Base-by-base conservation (phyloP, 2,797 vertebrate genomes). In the Myripristis jacobus region DNA sequence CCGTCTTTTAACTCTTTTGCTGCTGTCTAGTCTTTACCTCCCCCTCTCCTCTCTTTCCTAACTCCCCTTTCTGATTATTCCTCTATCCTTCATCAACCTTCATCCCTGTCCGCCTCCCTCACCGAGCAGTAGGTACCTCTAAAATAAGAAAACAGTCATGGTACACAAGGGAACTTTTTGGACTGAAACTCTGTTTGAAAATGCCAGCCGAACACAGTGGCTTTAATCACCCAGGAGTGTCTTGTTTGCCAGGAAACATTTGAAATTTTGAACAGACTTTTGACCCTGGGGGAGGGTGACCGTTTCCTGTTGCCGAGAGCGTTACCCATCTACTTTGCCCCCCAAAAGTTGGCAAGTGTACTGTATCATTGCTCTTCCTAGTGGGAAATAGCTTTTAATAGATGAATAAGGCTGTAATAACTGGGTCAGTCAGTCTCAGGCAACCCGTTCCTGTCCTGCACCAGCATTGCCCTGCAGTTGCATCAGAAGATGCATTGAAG, bases 391-490 rank as follows among this genome's bases (percentile, higher is more conserved):
- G 54, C 21, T 56, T 36, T 19, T 21, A 36, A 36, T 56, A n/a
- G 34, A 36, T 21, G 54, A 56, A n/a, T 36, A 22, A 56, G 54
- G 27, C 3, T 67, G 15, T 10, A 15, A 21, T 46, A 56, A 50
- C 46, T 36, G 48, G 74, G 74, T 73, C 57, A 44, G 56, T 15
- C 56, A 58, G 56, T 50, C 57, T 25, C 24, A 75, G 34, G 36
- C 53, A 31, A 54, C 41, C 18, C 27, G 50, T 13, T 55, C 57
- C 29, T 41, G 1, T 31, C 65, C 29, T 76, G 19, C 48, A 8
- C 50, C 57, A 70, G 46, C 68, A 5, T 88, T 89, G 82, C 85
- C 58, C 55, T 70, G 73, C 6, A 12, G 79, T 89, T 91, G 71
- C 89, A 87, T 88, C 82, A 89, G 77, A 70, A 66, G 54, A 83